These are phyloP conservation scores for Noctilio leporinus DNA, from an alignment of 2,113 vertebrate genomes.

Conservation along the genomic window DNA sequence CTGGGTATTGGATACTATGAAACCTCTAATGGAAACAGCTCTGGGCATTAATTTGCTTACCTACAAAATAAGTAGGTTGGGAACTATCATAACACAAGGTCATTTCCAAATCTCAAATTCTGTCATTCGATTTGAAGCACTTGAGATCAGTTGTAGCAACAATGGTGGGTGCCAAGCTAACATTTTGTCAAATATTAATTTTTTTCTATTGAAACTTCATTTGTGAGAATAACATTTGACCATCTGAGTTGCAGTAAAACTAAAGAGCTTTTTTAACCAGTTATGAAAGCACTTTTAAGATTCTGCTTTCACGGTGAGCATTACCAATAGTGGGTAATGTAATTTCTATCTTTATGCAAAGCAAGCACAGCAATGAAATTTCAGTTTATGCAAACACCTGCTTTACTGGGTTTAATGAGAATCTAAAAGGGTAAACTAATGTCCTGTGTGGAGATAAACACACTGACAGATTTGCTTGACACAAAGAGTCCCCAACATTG, in stretches of 20 bases:
- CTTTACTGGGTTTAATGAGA: slow-evolving; percentile 24
- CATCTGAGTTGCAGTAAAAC: neutral
- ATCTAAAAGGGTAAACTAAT: slow-evolving; percentile 39
- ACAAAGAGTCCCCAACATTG: neutral
- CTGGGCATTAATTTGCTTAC: neutral
- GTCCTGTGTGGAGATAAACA: slow-evolving; percentile 27
- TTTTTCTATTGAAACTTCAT: neutral
- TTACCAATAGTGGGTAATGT: neutral
- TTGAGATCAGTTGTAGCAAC: neutral
- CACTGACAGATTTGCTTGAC: slow-evolving; percentile 20
- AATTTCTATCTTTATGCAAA: slow-evolving; percentile 6
- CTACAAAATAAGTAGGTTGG: neutral
- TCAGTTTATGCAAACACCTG: neutral
- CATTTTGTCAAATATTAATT: neutral
- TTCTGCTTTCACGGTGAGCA: neutral
- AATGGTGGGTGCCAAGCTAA: neutral
- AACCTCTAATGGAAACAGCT: neutral
- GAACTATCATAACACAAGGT: neutral
- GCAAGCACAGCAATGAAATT: neutral
- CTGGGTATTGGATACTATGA: neutral
- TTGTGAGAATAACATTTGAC: neutral
- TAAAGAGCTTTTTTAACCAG: neutral
- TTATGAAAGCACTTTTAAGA: slow-evolving; percentile 16
- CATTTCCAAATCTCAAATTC: neutral
- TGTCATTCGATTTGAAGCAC: neutral